Evolutionary conservation across 2,113 vertebrate species (phyloP).

Genomic region (Romanogobio albipinnatus): DNA sequence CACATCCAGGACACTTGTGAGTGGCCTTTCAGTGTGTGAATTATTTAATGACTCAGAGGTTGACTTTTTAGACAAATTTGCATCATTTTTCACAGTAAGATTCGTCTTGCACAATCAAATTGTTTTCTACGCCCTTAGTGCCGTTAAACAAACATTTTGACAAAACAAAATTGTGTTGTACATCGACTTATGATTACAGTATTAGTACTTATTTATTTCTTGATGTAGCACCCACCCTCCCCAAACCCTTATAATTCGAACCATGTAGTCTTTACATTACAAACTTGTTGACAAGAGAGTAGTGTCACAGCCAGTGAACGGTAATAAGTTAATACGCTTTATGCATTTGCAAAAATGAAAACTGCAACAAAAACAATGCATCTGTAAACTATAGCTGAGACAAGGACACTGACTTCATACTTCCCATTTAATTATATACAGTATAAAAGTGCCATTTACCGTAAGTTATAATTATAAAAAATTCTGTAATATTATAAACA

Average conservation of each 20-base stretch:
- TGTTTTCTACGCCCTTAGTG: not conserved
- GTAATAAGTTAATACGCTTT: constrained; percentile 25
- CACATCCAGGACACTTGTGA: not conserved
- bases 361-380: not conserved
- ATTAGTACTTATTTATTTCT: too few relatives aligned
- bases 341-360: not conserved
- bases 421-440: constrained; percentile 86
- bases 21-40: not conserved
- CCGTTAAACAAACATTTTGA: not conserved
- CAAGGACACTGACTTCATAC: constrained; percentile 4
- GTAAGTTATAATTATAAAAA: constrained; percentile 89
- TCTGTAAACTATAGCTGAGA: not conserved
- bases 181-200: not conserved
- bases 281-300: not conserved
- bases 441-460: constrained; percentile 88
- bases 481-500: constrained; percentile 84
- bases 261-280: not conserved
- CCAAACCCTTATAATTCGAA: not conserved
- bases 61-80: not conserved
- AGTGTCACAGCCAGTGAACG: constrained; percentile 4
- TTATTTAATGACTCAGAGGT: not conserved
- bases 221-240: not conserved
- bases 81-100: not conserved
- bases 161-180: not conserved
- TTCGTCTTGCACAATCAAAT: not conserved